Conservation (phyloP, 2,888 invertebrate species). For the Epistrophe eligans region DNA sequence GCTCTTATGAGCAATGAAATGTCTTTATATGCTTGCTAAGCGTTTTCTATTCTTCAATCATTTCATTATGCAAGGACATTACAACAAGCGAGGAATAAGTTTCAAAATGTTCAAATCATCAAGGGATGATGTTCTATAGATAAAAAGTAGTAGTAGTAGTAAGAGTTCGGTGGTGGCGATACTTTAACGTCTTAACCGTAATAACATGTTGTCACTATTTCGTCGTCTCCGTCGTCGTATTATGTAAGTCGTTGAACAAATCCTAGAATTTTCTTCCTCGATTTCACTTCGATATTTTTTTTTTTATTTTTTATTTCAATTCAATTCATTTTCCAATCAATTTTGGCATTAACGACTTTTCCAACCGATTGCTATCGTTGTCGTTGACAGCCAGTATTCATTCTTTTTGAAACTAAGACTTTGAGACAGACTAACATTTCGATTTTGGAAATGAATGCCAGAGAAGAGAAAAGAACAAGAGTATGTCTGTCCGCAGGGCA, state of each 20-base stretch:
- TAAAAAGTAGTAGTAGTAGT: slow-evolving; percentile 78
- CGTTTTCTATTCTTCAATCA: slow-evolving; percentile 38
- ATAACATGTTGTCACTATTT: slow-evolving; percentile 42
- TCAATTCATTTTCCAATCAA: slow-evolving; percentile 75
- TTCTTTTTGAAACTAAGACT: slow-evolving; percentile 33
- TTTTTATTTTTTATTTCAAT: slow-evolving; percentile 62
- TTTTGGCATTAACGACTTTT: slow-evolving; percentile 70
- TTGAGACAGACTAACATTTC: slow-evolving; percentile 35
- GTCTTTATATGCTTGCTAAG: slow-evolving; percentile 48
- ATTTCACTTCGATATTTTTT: slow-evolving; percentile 23
- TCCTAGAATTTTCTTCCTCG: slow-evolving; percentile 59
- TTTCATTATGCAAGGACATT: slow-evolving; percentile 37
- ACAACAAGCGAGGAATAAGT: not conserved
- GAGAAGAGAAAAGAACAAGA: slow-evolving; percentile 30
- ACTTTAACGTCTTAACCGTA: slow-evolving; percentile 73
- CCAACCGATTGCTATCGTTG: slow-evolving; percentile 75
- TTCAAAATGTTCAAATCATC: slow-evolving; percentile 66
- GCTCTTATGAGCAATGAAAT: slow-evolving; percentile 63
- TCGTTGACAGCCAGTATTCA: slow-evolving; percentile 65
- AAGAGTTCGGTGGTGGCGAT: slow-evolving; percentile 57
- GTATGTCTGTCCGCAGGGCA: slow-evolving; percentile 54
- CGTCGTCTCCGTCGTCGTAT: slow-evolving; percentile 19
- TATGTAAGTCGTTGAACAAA: slow-evolving; percentile 12
- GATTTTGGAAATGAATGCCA: slow-evolving; percentile 15
- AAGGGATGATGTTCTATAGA: slow-evolving; percentile 66